Evolutionary conservation across 2,113 vertebrate genomes (phyloP).

Genomic region (Pelmatolapia mariae): DNA sequence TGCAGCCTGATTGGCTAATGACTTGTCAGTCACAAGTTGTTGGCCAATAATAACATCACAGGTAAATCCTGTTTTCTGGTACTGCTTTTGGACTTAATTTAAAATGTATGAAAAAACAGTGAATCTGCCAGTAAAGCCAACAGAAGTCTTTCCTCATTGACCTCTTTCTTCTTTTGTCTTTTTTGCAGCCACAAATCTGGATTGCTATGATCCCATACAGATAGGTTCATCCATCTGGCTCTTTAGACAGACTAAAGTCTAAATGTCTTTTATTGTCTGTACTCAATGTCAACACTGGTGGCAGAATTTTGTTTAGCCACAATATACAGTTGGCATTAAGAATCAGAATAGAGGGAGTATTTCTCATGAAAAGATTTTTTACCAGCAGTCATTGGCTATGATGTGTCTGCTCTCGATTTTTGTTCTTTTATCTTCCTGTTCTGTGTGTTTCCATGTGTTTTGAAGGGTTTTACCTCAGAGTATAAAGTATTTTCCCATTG

Average conservation of each 20-base stretch:
- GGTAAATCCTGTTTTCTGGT: background rate
- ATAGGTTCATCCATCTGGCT: background rate
- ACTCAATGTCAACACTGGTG: background rate
- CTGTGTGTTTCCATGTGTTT: background rate
- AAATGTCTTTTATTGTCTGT: background rate
- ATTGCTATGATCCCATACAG: background rate
- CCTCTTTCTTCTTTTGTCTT: background rate
- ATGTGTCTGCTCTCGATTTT: background rate
- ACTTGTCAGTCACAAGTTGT: background rate
- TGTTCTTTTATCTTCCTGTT: background rate
- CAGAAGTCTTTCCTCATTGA: background rate
- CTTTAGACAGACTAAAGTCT: background rate
- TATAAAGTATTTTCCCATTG: constrained; percentile 96
- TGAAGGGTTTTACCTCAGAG: constrained; percentile 76
- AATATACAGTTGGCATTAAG: background rate
- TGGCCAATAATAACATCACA: background rate
- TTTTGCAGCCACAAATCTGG: background rate
- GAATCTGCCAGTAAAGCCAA: background rate
- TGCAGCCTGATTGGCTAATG: background rate
- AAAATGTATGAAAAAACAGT: background rate
- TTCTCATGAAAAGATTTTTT: background rate
- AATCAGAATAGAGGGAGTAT: background rate
- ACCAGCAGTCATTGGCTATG: background rate
- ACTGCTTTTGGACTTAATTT: background rate
- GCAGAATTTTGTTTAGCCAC: background rate